Base-by-base conservation (phyloP, 2,113 vertebrate species). In the Perccottus glenii region DNA sequence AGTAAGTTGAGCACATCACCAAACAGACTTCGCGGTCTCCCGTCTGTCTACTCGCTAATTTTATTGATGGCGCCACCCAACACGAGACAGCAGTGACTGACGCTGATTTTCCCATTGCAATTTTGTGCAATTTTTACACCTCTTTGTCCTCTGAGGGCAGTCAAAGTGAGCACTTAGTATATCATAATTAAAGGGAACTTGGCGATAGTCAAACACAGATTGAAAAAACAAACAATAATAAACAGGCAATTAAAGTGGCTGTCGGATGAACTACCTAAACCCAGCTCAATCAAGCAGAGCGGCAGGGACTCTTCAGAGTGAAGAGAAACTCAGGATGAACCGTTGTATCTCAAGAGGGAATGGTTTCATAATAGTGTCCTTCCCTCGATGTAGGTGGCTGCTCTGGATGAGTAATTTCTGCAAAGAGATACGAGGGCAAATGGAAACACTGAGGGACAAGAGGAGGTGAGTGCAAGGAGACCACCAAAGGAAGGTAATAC, bases 31-130 rank as follows among this genome's bases (percentile, higher is more conserved):
- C 2, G 19, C 69, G 42, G 64, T 72, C 75, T 55, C 72, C 16
- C 14, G 57, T 46, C 67, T 77, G 75, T 81, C 67, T 84, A 73
- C n/a, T 43, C 32, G 77, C 67, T 78, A 81, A 87, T 87, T 78
- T 82, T 85, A 85, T 85, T 83, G 80, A 88, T 80, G 73, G 71
- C 9, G 9, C 73, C 78, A 46, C 77, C 74, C 67, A 7, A 77
- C 70, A 78, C 51, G 47, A 75, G 80, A 73, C 64, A 51, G 50
- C 15, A 52, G 68, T 64, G 71, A 85, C 68, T 55, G 64, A 9
- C 61, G 78, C 85, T 10, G 33, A 82, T 85, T 83, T 83, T 80
- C 64, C 5, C 35, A 47, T 55, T 58, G 75, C 69, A 63, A 72
- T 77, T 73, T 80, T 47, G 40, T 77, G 70, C 70, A 62, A 80